A percentile compares a stretch with the other conserved stretches of the same genome.
These are phyloP conservation scores for Scatophagus argus DNA, from an alignment of 2,113 vertebrate species.

Conservation along the genomic window DNA sequence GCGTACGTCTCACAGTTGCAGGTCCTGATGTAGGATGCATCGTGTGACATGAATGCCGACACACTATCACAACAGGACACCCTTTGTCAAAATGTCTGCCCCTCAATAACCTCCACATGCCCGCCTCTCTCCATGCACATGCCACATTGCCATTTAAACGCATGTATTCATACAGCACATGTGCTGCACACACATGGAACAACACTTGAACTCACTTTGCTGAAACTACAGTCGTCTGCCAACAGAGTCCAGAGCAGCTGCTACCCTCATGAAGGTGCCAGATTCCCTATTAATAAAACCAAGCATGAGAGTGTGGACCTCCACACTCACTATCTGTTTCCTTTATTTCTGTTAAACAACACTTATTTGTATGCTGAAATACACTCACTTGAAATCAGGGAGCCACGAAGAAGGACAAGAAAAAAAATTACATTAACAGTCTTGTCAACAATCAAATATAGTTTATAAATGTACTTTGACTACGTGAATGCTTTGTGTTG, in stretches of 20 bases:
- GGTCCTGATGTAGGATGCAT: not conserved
- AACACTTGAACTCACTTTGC: constrained; percentile 15
- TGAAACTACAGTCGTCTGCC: constrained; percentile 29
- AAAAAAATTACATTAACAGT: not conserved
- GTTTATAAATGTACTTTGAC: not conserved
- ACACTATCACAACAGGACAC: not conserved
- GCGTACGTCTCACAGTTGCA: not conserved
- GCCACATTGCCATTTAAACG: constrained; percentile 1
- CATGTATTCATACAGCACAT: not conserved
- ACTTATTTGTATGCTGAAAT: not conserved
- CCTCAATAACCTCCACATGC: not conserved
- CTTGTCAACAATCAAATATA: no score
- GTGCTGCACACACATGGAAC: not conserved
- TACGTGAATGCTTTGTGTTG: not conserved
- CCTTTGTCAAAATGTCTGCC: not conserved
- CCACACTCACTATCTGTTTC: not conserved
- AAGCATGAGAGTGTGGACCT: constrained; percentile 21
- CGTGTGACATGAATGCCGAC: not conserved
- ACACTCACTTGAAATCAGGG: not conserved
- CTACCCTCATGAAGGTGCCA: constrained; percentile 54
- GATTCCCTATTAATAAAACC: constrained; percentile 52
- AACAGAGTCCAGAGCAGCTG: constrained; percentile 57
- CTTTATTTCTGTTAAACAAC: constrained; percentile 1
- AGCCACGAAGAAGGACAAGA: not conserved
- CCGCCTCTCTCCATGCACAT: not conserved